These are phyloP conservation scores for Drosophila parthenogenetica DNA, from an alignment of 2,888 invertebrate species.

Conservation along the genomic window DNA sequence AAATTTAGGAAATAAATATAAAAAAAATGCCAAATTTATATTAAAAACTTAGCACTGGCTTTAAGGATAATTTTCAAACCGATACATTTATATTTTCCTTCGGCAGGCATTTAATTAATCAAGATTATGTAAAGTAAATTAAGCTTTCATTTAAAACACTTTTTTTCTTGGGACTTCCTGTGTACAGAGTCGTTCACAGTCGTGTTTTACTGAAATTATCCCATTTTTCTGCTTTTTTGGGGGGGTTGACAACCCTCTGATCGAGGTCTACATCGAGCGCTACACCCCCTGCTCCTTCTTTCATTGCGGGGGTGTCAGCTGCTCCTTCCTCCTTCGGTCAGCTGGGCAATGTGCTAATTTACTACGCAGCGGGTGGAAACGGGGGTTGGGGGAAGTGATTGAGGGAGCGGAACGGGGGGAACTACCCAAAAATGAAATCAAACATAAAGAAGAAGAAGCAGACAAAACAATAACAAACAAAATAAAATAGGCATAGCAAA, in stretches of 20 bases:
- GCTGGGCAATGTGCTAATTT: constrained; percentile 58
- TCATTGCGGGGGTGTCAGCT: constrained; percentile 42
- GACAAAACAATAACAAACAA: constrained; percentile 41
- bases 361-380: constrained; percentile 23
- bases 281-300: neutral
- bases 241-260: constrained; percentile 36
- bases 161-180: too few species aligned
- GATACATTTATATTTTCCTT: too few species aligned
- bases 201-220: neutral
- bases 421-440: constrained; percentile 20
- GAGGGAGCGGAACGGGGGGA: constrained; percentile 1
- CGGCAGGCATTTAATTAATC: too few species aligned
- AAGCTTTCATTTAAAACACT: too few species aligned
- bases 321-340: constrained; percentile 32
- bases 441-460: constrained; percentile 3
- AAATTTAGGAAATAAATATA: too few species aligned
- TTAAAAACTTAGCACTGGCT: too few species aligned
- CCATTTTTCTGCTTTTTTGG: neutral
- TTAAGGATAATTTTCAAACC: too few species aligned
- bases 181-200: neutral
- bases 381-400: too few species aligned
- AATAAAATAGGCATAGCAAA: constrained; percentile 59
- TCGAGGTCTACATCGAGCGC: constrained; percentile 11
- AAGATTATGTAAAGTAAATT: too few species aligned
- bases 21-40: too few species aligned